Conservation (phyloP, 2,113 vertebrate genomes). For the Rynchops niger region DNA sequence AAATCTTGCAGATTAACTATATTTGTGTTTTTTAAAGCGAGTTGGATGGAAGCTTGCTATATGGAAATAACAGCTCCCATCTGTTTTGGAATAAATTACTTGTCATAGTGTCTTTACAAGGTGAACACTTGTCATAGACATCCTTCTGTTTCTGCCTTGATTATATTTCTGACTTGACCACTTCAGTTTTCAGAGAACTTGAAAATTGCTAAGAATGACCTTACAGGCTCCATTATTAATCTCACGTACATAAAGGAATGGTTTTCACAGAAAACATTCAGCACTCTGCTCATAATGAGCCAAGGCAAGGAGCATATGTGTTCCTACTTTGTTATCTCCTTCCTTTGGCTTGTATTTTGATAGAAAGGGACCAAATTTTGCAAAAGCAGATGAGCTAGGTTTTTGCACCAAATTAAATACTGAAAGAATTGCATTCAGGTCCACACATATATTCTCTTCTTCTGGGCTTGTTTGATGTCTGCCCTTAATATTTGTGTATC, state of each 20-base stretch:
- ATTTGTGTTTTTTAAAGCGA: conserved; percentile 22
- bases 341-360: background rate
- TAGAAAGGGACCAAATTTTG: background rate
- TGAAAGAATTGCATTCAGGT: background rate
- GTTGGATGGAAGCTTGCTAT: conserved; percentile 63
- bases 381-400: background rate
- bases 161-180: conserved; percentile 58
- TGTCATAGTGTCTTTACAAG: conserved; percentile 58
- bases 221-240: conserved; percentile 34
- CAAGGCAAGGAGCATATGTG: background rate
- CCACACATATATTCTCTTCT: background rate
- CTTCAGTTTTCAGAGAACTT: conserved; percentile 37
- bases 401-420: background rate
- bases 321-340: background rate
- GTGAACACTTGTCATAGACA: conserved; percentile 61
- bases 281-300: background rate
- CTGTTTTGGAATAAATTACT: conserved; percentile 71
- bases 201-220: conserved; percentile 48
- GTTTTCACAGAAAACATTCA: conserved; percentile 9
- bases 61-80: conserved; percentile 64
- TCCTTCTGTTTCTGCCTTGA: conserved; percentile 66
- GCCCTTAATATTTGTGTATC: background rate
- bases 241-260: background rate
- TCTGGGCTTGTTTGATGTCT: background rate
- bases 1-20: conserved; percentile 42